Evolutionary conservation across 64 coral and sea anemone species (phyloP).

Genomic region (Dendronephthya gigantea): DNA sequence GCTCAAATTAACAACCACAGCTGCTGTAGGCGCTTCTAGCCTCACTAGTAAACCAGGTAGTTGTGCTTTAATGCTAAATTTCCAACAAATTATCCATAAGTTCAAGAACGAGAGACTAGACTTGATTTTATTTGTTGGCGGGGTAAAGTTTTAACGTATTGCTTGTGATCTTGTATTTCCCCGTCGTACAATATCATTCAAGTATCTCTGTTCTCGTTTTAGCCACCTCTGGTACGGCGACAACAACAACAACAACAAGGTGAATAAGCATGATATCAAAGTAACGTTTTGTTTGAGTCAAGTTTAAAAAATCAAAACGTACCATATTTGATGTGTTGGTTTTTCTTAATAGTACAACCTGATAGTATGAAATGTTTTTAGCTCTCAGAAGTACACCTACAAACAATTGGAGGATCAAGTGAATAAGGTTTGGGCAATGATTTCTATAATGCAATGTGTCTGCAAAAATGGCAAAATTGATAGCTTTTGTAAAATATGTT

Average conservation of each 20-base stretch:
- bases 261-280: neutral
- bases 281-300: neutral
- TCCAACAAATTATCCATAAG: neutral
- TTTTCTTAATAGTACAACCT: neutral
- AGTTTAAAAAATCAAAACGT: neutral
- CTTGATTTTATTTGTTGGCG: neutral
- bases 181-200: neutral
- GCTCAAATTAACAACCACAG: neutral
- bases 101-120: neutral
- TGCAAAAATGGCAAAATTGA: no score
- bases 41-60: neutral
- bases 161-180: neutral
- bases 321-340: neutral
- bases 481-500: no score
- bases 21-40: neutral
- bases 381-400: slow-evolving; percentile 55
- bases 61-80: neutral
- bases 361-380: neutral
- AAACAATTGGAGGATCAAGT: slow-evolving; percentile 88
- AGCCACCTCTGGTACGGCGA: slow-evolving; percentile 22
- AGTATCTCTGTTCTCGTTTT: neutral
- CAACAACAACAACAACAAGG: slow-evolving; percentile 38
- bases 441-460: no score
- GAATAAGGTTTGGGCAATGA: slow-evolving; percentile 99
- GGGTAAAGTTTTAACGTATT: no score